These are phyloP conservation scores for Pemphredon lugubris DNA, from an alignment of 2,888 invertebrate species.

Conservation along the genomic window DNA sequence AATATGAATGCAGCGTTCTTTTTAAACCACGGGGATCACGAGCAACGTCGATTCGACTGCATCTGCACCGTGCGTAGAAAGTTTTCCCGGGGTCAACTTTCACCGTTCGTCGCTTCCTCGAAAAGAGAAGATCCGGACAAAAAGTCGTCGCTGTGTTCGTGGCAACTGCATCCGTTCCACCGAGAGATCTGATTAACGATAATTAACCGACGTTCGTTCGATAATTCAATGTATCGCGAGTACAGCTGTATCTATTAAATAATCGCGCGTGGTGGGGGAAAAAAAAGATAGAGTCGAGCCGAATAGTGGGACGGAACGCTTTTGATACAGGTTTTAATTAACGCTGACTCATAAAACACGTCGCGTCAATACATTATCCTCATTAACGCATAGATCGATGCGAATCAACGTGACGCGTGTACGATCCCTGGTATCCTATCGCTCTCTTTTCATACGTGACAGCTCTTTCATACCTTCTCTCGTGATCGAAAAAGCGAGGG, in stretches of 20 bases:
- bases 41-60: conserved; percentile 31
- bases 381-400: too few species aligned
- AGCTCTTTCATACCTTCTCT: conserved; percentile 1
- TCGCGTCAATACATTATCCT: too few species aligned
- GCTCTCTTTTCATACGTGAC: background rate
- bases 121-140: conserved; percentile 18
- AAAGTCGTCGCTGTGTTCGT: background rate
- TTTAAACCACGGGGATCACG: conserved; percentile 12
- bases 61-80: conserved; percentile 58
- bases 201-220: too few species aligned
- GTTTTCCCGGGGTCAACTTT: conserved; percentile 64
- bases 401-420: too few species aligned
- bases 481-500: background rate
- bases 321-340: too few species aligned
- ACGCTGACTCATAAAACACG: too few species aligned
- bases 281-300: too few species aligned
- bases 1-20: conserved; percentile 5
- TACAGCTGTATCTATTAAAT: too few species aligned
- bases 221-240: too few species aligned
- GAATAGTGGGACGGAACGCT: too few species aligned
- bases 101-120: conserved; percentile 51
- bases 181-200: background rate
- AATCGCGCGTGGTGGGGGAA: too few species aligned
- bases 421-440: background rate
- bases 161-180: conserved; percentile 1